Conservation (phyloP, 2,113 vertebrate genomes). For the rabbit (Oryctolagus cuniculus) region DNA sequence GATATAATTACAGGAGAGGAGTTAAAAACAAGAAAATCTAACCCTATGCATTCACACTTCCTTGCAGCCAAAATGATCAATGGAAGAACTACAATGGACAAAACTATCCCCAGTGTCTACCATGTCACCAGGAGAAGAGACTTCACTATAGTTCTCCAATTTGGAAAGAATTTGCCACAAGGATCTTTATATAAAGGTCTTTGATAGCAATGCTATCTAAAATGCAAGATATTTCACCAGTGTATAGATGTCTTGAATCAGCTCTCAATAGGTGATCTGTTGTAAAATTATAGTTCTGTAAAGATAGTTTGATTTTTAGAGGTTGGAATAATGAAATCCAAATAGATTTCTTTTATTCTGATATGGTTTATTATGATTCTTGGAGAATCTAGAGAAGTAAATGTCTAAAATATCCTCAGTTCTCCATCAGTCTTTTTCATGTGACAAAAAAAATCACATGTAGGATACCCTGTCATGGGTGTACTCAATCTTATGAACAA, state of each 20-base stretch:
- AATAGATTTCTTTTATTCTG: slow-evolving; percentile 29
- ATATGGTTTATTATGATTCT: not conserved
- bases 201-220: not conserved
- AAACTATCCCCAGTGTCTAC: not conserved
- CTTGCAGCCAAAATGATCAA: not conserved
- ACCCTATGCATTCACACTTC: not conserved
- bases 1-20: not conserved
- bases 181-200: not conserved
- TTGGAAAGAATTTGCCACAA: not conserved
- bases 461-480: not conserved
- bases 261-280: not conserved
- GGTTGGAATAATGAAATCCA: not conserved
- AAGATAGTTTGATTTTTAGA: not conserved
- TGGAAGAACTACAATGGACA: not conserved
- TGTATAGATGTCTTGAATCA: not conserved
- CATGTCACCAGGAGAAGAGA: not conserved
- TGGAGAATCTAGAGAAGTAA: not conserved
- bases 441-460: not conserved
- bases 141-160: not conserved
- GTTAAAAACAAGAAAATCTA: not conserved
- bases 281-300: not conserved
- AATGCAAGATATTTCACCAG: not conserved
- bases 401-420: not conserved
- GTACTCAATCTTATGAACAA: not conserved
- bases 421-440: not conserved